phyloP scores from a whole-genome alignment of 2,797 vertebrate genomes.

The Anguilla anguilla region DNA sequence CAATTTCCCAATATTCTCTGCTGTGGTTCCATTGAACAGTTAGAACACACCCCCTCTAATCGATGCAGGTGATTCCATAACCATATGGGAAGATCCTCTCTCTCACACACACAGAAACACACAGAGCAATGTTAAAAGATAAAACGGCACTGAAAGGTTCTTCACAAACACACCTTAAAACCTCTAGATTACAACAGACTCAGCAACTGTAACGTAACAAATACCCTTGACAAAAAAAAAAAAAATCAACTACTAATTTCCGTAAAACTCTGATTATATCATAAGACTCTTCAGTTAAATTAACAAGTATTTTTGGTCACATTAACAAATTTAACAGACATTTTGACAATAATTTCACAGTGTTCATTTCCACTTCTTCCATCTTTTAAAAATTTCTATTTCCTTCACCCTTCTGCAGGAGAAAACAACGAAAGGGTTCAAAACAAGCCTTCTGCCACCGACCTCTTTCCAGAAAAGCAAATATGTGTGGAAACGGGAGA shows the following conservation, averaged over 20 bases:
- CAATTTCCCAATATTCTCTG: neutral
- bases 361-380: slow-evolving; percentile 56
- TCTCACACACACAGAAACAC: neutral
- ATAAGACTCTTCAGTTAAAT: neutral
- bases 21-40: neutral
- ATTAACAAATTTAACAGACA: slow-evolving; percentile 56
- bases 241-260: neutral
- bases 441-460: neutral
- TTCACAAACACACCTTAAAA: neutral
- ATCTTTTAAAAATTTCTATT: neutral
- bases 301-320: slow-evolving; percentile 40
- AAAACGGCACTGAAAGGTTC: neutral
- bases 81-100: neutral
- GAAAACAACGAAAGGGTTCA: neutral
- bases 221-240: neutral
- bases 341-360: slow-evolving; percentile 57
- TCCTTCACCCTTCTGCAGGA: neutral
- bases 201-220: neutral
- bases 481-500: neutral
- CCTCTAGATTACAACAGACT: neutral
- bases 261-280: neutral
- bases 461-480: slow-evolving; percentile 28
- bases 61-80: neutral
- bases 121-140: neutral
- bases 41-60: neutral